Evolutionary conservation across 2,888 invertebrate species (phyloP).

Genomic region (Charanyca ferruginea): DNA sequence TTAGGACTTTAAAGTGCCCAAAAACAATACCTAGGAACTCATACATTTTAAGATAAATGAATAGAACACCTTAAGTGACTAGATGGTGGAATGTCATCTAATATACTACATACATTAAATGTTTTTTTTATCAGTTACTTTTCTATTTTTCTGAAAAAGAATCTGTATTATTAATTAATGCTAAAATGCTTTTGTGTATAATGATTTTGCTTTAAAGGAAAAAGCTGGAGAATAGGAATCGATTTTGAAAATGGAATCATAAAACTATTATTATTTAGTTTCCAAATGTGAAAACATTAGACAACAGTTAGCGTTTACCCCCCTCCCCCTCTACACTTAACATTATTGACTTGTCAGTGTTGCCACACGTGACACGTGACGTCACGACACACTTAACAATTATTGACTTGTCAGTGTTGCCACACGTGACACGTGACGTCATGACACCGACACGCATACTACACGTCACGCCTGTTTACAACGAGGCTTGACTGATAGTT

Average conservation of each 20-base stretch:
- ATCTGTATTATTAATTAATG: conserved; percentile 42
- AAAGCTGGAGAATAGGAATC: conserved; percentile 44
- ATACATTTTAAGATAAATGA: conserved; percentile 63
- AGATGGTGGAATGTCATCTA: conserved; percentile 87
- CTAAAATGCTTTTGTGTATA: conserved; percentile 45
- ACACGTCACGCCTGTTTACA: conserved; percentile 54
- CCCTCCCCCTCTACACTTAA: conserved; percentile 52
- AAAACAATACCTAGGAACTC: conserved; percentile 64
- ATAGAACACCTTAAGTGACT: conserved; percentile 80
- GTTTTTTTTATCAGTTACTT: conserved; percentile 31
- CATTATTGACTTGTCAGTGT: conserved; percentile 40
- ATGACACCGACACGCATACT: conserved; percentile 37
- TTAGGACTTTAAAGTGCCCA: conserved; percentile 54
- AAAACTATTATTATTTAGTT: conserved; percentile 49
- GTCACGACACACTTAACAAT: conserved; percentile 46
- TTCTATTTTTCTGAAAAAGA: conserved; percentile 33
- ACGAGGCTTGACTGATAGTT: conserved; percentile 47
- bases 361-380: conserved; percentile 23
- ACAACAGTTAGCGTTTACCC: conserved; percentile 54
- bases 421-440: conserved; percentile 21
- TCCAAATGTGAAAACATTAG: conserved; percentile 41
- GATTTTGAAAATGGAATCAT: conserved; percentile 50
- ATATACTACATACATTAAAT: conserved; percentile 64
- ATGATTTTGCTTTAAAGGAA: conserved; percentile 48
- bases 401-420: conserved; percentile 30